Percentiles rank a stretch among this genome's conserved stretches.
These are phyloP conservation scores for Zaprionus davidi DNA, from an alignment of 1,140 invertebrate species.

Conservation along the genomic window DNA sequence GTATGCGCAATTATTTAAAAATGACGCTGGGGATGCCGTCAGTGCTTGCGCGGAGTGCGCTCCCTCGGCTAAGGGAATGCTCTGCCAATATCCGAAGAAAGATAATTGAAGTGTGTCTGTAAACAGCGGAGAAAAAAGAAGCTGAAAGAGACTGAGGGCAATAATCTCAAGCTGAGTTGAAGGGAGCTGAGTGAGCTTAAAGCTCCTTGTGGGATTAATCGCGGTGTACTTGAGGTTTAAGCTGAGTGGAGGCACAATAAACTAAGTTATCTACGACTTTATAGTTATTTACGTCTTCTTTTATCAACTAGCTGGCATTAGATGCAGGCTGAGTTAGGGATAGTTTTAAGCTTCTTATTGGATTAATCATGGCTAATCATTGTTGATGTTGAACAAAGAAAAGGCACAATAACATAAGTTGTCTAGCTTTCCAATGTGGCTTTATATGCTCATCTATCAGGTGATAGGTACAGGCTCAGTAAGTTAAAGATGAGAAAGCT, in stretches of 20 bases:
- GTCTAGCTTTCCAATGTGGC: background rate
- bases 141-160: background rate
- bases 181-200: background rate
- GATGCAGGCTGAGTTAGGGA: background rate
- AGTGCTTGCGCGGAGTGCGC: background rate
- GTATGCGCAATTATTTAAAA: conserved; percentile 79
- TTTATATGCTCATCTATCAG: background rate
- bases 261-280: background rate
- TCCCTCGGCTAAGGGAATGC: conserved; percentile 24
- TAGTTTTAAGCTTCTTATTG: background rate
- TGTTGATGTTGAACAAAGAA: too few species aligned
- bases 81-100: conserved; percentile 22
- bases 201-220: conserved; percentile 3
- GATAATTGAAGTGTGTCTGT: conserved; percentile 26
- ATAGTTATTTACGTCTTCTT: too few species aligned
- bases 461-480: too few species aligned
- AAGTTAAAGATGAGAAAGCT: background rate
- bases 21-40: conserved; percentile 21
- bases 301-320: background rate
- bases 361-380: background rate
- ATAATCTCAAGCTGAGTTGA: background rate
- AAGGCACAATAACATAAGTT: background rate
- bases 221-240: background rate
- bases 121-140: background rate
- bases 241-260: background rate